Evolutionary conservation across 2,888 invertebrate genomes (phyloP).

Genomic region (Venustoraphidia nigricollis): DNA sequence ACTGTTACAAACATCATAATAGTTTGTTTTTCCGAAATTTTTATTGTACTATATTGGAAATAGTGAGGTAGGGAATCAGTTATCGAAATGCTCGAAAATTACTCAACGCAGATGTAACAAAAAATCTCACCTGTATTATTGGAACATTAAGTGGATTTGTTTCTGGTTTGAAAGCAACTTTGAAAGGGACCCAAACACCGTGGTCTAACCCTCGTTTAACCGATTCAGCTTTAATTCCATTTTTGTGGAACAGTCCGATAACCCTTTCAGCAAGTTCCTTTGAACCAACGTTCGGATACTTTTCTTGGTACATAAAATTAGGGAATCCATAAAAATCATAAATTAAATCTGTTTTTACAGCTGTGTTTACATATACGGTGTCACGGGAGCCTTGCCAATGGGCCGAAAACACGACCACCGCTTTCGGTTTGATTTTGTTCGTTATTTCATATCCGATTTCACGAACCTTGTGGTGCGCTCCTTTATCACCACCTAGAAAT

Average conservation of each 20-base stretch:
- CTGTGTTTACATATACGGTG: neutral
- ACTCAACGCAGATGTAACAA: no score
- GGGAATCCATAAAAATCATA: constrained; percentile 3
- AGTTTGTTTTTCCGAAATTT: no score
- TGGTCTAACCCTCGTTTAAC: neutral
- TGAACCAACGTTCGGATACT: neutral
- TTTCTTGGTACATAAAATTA: constrained; percentile 2
- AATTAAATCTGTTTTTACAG: neutral
- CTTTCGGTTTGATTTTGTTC: neutral
- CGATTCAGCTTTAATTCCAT: neutral
- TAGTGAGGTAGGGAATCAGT: no score
- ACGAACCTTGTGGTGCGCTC: constrained; percentile 1
- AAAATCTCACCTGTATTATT: neutral
- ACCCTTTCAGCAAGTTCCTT: neutral
- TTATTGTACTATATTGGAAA: no score
- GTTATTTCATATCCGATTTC: constrained; percentile 2
- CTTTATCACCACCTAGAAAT: neutral
- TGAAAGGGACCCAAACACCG: constrained; percentile 3
- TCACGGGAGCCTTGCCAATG: constrained; percentile 1
- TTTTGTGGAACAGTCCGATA: neutral
- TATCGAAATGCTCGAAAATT: no score
- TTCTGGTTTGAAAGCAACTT: constrained; percentile 1
- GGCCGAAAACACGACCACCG: neutral
- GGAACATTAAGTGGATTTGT: neutral
- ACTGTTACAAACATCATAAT: no score